Evolutionary conservation across 1,140 invertebrate species (phyloP).

Genomic region (Zelostemma sp.): DNA sequence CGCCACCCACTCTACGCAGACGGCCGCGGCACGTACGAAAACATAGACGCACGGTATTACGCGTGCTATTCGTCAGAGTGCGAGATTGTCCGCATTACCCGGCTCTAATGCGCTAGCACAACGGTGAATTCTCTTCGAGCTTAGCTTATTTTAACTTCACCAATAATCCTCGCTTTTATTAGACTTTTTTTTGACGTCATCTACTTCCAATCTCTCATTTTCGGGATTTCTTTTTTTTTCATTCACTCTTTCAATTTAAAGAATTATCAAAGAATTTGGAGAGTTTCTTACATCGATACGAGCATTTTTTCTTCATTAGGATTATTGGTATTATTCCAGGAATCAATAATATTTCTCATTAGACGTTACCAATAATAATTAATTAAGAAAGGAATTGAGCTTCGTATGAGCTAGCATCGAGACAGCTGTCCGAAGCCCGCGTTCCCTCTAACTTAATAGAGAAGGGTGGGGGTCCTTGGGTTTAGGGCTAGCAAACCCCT

Average conservation of each 20-base stretch:
- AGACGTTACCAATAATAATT: constrained; percentile 40
- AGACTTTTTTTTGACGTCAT: background rate
- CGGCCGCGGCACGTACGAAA: constrained; percentile 45
- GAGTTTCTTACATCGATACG: background rate
- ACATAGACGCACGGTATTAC: constrained; percentile 50
- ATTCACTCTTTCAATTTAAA: background rate
- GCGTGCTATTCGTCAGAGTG: constrained; percentile 49
- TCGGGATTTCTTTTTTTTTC: background rate
- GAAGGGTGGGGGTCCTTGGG: constrained; percentile 31
- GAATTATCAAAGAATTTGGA: background rate
- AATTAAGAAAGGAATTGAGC: constrained; percentile 43
- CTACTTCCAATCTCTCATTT: background rate
- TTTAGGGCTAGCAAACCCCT: constrained; percentile 57
- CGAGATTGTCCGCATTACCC: constrained; percentile 51
- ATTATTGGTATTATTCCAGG: constrained; percentile 18
- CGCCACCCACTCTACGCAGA: constrained; percentile 56
- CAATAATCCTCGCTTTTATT: constrained; percentile 15
- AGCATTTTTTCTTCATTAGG: no score
- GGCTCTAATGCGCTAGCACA: constrained; percentile 39
- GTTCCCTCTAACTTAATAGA: constrained; percentile 53
- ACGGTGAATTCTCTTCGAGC: constrained; percentile 29
- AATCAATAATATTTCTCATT: constrained; percentile 26
- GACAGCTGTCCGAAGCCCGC: constrained; percentile 45
- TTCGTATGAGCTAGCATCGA: constrained; percentile 27
- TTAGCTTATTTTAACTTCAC: constrained; percentile 44